Conservation (phyloP, 2,888 invertebrate species). For the Spodoptera picta region DNA sequence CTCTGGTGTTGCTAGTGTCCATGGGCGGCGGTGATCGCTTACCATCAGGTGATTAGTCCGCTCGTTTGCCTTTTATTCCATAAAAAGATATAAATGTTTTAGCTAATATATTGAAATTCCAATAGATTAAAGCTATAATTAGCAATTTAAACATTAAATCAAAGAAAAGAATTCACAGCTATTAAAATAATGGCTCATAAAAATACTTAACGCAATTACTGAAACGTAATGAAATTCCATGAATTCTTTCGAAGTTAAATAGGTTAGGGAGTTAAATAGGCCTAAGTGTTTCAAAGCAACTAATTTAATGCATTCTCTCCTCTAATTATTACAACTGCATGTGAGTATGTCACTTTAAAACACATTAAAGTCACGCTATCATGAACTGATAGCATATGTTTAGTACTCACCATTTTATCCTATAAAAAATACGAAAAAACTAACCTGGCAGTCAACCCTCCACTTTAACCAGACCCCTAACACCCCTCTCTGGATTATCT, state of each 20-base stretch:
- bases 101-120: no score
- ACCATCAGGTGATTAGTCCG: no score
- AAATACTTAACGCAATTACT: slow-evolving; percentile 40
- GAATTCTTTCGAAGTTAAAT: slow-evolving; percentile 38
- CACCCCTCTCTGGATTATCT: not conserved
- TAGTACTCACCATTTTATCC: slow-evolving; percentile 42
- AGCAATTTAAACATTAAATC: slow-evolving; percentile 8
- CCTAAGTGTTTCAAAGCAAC: slow-evolving; percentile 33
- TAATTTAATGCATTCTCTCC: slow-evolving; percentile 49
- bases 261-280: slow-evolving; percentile 17
- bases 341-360: slow-evolving; percentile 49
- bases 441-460: slow-evolving; percentile 20
- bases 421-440: slow-evolving; percentile 35
- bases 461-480: slow-evolving; percentile 11
- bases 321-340: slow-evolving; percentile 49
- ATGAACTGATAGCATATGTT: slow-evolving; percentile 60
- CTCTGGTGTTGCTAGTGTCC: no score
- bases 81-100: no score
- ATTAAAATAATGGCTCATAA: slow-evolving; percentile 37
- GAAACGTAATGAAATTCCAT: slow-evolving; percentile 40
- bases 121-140: no score
- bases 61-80: no score
- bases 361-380: slow-evolving; percentile 51
- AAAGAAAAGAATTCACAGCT: slow-evolving; percentile 19
- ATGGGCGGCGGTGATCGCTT: no score